phyloP scores from a whole-genome alignment of 2,797 vertebrate genomes.

The Lepus townsendii region DNA sequence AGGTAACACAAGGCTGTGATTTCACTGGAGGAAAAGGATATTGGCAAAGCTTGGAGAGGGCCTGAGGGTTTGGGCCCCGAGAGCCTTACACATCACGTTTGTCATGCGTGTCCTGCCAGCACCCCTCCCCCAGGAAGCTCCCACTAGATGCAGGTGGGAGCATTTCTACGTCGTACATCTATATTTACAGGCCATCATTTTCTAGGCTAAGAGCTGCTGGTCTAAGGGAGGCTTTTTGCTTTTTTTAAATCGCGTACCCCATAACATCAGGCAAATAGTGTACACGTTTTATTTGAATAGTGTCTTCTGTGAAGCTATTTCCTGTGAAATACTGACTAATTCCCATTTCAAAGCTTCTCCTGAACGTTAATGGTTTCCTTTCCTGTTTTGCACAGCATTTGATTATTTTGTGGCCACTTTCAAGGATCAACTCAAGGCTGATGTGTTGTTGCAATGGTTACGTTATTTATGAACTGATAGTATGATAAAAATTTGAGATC shows the following conservation, averaged over 20 bases:
- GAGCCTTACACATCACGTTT: constrained; percentile 77
- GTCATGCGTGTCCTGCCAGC: constrained; percentile 37
- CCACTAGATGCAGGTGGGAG: constrained; percentile 76
- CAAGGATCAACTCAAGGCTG: constrained; percentile 83
- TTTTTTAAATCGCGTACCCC: constrained; percentile 75
- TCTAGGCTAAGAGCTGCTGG: constrained; percentile 86
- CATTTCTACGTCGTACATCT: constrained; percentile 82
- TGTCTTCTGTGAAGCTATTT: constrained; percentile 86
- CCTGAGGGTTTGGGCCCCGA: constrained; percentile 79
- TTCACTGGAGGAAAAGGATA: constrained; percentile 85
- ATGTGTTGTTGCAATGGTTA: constrained; percentile 72
- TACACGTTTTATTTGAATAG: constrained; percentile 80
- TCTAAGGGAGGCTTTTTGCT: constrained; percentile 80
- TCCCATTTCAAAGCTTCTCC: constrained; percentile 83
- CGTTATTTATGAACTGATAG: constrained; percentile 84
- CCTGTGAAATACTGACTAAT: constrained; percentile 79
- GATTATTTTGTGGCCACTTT: constrained; percentile 84
- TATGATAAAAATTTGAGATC: constrained; percentile 83
- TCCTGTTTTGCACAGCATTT: constrained; percentile 78
- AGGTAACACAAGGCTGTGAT: constrained; percentile 85
- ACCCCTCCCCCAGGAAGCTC: constrained; percentile 36
- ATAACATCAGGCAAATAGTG: constrained; percentile 76
- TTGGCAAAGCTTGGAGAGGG: constrained; percentile 83
- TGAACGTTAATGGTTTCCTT: constrained; percentile 76
- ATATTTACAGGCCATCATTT: constrained; percentile 84